Evolutionary conservation across 2,888 invertebrate species (phyloP).

Genomic region (Omphaloscelis lunosa): DNA sequence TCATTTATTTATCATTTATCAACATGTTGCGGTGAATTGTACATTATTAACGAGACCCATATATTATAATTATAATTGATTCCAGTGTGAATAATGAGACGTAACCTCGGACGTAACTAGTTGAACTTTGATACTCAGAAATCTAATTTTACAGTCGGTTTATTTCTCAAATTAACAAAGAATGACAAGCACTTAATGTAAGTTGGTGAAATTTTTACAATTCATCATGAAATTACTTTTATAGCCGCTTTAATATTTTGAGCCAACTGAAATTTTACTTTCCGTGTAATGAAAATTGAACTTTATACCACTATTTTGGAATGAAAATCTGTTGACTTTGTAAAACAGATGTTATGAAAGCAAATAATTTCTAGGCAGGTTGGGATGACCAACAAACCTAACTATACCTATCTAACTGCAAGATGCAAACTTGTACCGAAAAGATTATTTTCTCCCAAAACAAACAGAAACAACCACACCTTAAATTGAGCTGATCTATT

Average conservation of each 20-base stretch:
- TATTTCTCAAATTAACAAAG: not conserved
- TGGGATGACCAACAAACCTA: no score
- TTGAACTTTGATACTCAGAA: not conserved
- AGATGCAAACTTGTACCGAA: not conserved
- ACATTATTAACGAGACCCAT: slow-evolving; percentile 34
- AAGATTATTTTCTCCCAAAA: not conserved
- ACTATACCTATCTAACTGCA: not conserved
- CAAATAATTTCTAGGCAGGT: not conserved
- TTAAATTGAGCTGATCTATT: not conserved
- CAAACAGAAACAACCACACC: not conserved
- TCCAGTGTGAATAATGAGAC: slow-evolving; percentile 4
- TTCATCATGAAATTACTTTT: slow-evolving; percentile 12
- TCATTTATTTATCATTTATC: no score
- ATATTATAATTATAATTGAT: slow-evolving; percentile 23
- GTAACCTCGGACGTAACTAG: not conserved
- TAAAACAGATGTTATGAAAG: no score
- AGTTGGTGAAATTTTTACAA: not conserved
- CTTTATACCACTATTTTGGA: not conserved
- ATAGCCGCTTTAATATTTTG: not conserved
- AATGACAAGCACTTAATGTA: slow-evolving; percentile 10
- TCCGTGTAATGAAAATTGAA: not conserved
- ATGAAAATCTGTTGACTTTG: no score
- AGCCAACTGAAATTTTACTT: not conserved
- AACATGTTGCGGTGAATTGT: slow-evolving; percentile 22
- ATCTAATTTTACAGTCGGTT: slow-evolving; percentile 16